Percentiles rank a stretch among this genome's conserved stretches.
Evolutionary conservation across 1,140 invertebrate genomes (phyloP).

Genomic region (Thaumatotibia leucotreta): DNA sequence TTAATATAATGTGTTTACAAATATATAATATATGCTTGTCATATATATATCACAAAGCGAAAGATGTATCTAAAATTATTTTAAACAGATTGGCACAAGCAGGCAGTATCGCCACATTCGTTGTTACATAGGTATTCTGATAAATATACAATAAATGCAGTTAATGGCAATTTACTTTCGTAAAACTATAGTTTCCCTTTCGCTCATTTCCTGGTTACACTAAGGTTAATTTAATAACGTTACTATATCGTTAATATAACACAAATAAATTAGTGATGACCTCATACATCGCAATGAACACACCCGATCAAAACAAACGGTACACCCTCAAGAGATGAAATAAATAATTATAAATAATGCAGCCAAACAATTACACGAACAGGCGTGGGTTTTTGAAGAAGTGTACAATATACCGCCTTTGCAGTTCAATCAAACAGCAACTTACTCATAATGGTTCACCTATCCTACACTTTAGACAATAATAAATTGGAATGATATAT

Average conservation of each 20-base stretch:
- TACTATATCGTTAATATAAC: constrained; percentile 27
- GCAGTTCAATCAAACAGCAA: constrained; percentile 19
- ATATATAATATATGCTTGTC: neutral
- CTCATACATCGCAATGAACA: constrained; percentile 38
- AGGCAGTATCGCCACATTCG: constrained; percentile 52
- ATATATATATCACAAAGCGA: neutral
- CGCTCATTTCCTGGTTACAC: constrained; percentile 33
- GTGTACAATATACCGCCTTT: neutral
- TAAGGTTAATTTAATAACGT: constrained; percentile 33
- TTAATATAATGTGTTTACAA: neutral
- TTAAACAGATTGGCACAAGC: constrained; percentile 50
- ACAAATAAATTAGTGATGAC: constrained; percentile 38
- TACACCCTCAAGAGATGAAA: constrained; percentile 51
- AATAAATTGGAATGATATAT: constrained; percentile 72
- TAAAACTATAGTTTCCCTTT: constrained; percentile 35
- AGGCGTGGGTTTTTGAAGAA: constrained; percentile 18
- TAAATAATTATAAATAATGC: constrained; percentile 40
- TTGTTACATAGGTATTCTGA: constrained; percentile 56
- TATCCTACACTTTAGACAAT: constrained; percentile 69
- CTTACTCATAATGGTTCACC: constrained; percentile 56
- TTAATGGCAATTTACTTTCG: constrained; percentile 68
- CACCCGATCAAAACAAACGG: constrained; percentile 30
- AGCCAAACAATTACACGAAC: constrained; percentile 59
- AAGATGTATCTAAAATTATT: neutral
- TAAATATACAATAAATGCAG: constrained; percentile 64